phyloP scores from a whole-genome alignment of 1,140 invertebrate genomes.

The Adelges cooleyi region DNA sequence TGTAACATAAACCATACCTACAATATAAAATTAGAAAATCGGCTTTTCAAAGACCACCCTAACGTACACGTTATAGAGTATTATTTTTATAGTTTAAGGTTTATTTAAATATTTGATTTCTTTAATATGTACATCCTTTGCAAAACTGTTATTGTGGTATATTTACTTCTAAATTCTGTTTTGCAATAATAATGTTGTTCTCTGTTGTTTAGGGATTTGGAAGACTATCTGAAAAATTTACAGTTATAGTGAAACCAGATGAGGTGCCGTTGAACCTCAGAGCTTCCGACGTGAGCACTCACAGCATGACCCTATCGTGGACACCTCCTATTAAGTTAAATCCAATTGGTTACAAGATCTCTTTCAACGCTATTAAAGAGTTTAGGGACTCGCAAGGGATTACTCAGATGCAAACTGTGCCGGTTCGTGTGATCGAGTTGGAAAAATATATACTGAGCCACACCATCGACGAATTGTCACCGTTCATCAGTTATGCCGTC shows the following conservation, averaged over 20 bases:
- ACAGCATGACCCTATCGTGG: conserved; percentile 86
- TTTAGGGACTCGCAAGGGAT: conserved; percentile 89
- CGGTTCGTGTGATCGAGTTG: conserved; percentile 56
- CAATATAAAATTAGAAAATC: no score
- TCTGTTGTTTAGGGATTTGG: conserved; percentile 43
- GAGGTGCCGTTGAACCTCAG: conserved; percentile 78
- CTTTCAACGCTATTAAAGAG: conserved; percentile 85
- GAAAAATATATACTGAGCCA: conserved; percentile 54
- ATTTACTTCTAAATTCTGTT: no score
- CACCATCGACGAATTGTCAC: conserved; percentile 76
- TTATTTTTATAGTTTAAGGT: no score
- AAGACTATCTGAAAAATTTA: conserved; percentile 49
- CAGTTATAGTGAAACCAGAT: conserved; percentile 78
- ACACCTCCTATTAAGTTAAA: conserved; percentile 79
- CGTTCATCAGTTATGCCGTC: conserved; percentile 88
- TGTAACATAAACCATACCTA: no score
- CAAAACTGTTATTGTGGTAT: no score
- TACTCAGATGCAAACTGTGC: conserved; percentile 75
- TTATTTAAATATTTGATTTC: no score
- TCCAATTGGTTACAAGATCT: conserved; percentile 77
- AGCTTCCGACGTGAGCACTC: conserved; percentile 75
- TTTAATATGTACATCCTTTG: no score
- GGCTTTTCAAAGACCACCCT: no score
- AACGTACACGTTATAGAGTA: no score
- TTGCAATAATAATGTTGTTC: no score